Conservation (phyloP, 2,888 invertebrate genomes). For the Hirtodrosophila trivittata region DNA sequence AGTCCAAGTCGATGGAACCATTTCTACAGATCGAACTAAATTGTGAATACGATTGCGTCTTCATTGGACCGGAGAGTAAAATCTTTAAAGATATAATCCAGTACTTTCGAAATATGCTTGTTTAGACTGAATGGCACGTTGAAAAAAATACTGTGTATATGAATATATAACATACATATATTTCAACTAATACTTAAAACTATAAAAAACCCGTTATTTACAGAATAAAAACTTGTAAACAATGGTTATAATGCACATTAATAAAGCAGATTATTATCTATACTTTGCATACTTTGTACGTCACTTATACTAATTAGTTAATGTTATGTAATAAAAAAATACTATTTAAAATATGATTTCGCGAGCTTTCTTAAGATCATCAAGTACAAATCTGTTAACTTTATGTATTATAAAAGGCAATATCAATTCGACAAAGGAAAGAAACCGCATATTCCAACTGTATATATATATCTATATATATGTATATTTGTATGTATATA, state of each 20-base stretch:
- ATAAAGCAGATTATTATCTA: conserved; percentile 18
- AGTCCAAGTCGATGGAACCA: conserved; percentile 30
- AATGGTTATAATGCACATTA: conserved; percentile 40
- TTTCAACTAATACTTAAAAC: conserved; percentile 66
- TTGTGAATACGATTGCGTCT: conserved; percentile 73
- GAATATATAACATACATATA: conserved; percentile 54
- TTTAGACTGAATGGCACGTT: conserved; percentile 20
- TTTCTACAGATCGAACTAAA: conserved; percentile 70
- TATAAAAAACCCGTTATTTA: conserved; percentile 41
- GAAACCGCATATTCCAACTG: conserved; percentile 26
- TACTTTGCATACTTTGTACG: conserved; percentile 19
- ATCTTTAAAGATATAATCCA: conserved; percentile 70
- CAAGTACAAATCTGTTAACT: conserved; percentile 42
- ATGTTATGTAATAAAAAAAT: conserved; percentile 27
- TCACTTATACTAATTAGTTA: conserved; percentile 10
- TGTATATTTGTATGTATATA: too few species aligned
- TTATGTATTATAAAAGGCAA: conserved; percentile 27
- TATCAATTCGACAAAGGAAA: conserved; percentile 34
- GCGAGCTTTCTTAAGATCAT: conserved; percentile 31
- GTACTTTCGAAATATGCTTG: conserved; percentile 78
- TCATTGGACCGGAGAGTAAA: conserved; percentile 55
- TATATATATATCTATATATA: neutral
- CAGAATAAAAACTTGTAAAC: conserved; percentile 13
- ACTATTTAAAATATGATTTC: conserved; percentile 37
- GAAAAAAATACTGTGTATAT: neutral